Conservation (phyloP, 2,113 vertebrate species). For the Rhinogobius similis region DNA sequence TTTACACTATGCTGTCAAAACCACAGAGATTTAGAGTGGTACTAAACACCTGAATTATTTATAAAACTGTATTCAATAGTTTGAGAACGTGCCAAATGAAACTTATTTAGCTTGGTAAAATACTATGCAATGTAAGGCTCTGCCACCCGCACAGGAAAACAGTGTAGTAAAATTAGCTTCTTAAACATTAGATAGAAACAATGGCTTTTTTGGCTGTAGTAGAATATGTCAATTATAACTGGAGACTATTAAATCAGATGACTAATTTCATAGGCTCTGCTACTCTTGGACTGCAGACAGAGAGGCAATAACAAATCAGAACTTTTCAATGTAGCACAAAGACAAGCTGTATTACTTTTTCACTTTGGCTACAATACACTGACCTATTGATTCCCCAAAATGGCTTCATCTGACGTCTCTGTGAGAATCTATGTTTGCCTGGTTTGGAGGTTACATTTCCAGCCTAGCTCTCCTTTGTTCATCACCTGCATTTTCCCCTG, state of each 20-base stretch:
- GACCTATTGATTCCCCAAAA: slow-evolving; percentile 11
- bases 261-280: background rate
- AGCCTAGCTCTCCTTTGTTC: slow-evolving; percentile 20
- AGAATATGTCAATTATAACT: background rate
- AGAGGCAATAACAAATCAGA: background rate
- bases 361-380: slow-evolving; percentile 1
- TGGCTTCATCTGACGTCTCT: slow-evolving; percentile 24
- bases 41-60: background rate
- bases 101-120: background rate
- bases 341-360: background rate
- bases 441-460: slow-evolving; percentile 52
- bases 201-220: background rate
- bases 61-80: background rate
- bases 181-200: background rate
- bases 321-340: background rate
- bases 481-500: slow-evolving; percentile 24
- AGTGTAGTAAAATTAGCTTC: background rate
- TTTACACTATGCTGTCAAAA: background rate
- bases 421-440: slow-evolving; percentile 24
- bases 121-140: background rate
- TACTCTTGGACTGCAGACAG: background rate
- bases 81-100: background rate
- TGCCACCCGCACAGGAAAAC: background rate
- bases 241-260: background rate
- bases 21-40: background rate